Base-by-base conservation (phyloP, 1,140 invertebrate genomes). In the Apis florea region DNA sequence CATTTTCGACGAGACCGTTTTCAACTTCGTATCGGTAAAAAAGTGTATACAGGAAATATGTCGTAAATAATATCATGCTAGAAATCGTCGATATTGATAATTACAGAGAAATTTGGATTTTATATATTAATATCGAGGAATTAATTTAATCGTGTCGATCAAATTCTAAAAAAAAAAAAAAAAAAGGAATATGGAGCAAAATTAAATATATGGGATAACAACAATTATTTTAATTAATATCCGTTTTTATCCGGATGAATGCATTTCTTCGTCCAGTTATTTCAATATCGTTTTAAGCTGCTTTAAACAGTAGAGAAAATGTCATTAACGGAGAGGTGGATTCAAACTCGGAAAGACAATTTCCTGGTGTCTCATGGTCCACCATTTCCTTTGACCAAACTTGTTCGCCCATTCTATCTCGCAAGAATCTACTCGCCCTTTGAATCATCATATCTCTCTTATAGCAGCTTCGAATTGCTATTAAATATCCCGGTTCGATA, bases 341-440 rank as follows among this genome's bases (percentile, higher is more conserved):
- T 68, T 31, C 24, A 40, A 40, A 40, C 17, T 15, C 71, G 47
- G 76, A 79, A 83, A 75, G 72, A 86, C 81, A 91, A 91, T 91
- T 91, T 91, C 89, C 90, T 90, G 85, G 61, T 72, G 87, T 84
- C 74, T 84, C 76, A 82, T 70, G 84, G 79, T 73, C 71, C 83
- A 71, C 63, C 84, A 79, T 59, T 79, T 82, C 67, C 85, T 90
- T 77, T 89, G 83, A 84, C 59, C 76, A 54, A 83, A 68, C 31
- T 78, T 70, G 68, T 85, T 79, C 83, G 40, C n/a, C 59, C 53
- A 24, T 74, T 72, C 58, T 61, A 58, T 82, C 76, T 69, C 31
- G 17, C 59, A 40, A 82, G 69, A 85, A 79, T 17, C 61, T 61
- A 47, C n/a, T n/a, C 59, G 49, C 67, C 54, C 59, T 85, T 71